Conservation (phyloP, 92 coral and sea anemone genomes). For the Parazoanthus swiftii region DNA sequence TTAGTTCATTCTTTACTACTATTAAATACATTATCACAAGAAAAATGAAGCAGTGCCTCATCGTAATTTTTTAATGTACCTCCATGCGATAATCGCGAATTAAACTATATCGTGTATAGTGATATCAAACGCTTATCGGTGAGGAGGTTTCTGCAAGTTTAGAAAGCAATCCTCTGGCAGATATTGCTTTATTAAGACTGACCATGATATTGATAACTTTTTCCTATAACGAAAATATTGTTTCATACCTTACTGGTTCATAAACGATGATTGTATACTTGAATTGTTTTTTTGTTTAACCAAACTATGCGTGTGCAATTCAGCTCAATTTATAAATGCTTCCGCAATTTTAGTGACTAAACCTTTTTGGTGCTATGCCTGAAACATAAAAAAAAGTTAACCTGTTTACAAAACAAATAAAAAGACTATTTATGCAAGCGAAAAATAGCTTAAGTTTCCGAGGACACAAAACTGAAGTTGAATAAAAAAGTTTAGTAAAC, state of each 20-base stretch:
- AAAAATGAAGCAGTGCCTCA: neutral
- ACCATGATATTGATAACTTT: neutral
- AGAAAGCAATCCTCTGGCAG: neutral
- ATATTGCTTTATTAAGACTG: neutral
- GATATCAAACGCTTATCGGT: neutral
- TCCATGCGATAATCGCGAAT: neutral
- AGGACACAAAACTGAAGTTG: neutral
- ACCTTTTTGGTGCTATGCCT: neutral
- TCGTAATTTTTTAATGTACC: neutral
- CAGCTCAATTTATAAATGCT: too few relatives aligned
- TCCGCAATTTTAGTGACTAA: neutral
- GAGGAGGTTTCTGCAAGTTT: neutral
- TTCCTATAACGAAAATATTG: neutral
- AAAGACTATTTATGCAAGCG: neutral
- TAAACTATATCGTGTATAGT: neutral
- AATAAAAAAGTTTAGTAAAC: neutral
- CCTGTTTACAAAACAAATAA: conserved; percentile 4
- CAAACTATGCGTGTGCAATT: neutral
- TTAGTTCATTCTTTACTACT: too few relatives aligned
- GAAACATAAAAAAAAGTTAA: neutral
- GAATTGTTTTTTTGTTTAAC: neutral
- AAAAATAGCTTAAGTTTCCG: neutral
- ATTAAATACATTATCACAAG: too few relatives aligned
- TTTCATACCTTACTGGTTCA: neutral
- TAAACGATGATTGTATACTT: neutral